A percentile compares a stretch with the other conserved stretches of the same genome.
These are phyloP conservation scores for Lipotes vexillifer DNA, from an alignment of 2,113 vertebrate genomes.

Conservation along the genomic window DNA sequence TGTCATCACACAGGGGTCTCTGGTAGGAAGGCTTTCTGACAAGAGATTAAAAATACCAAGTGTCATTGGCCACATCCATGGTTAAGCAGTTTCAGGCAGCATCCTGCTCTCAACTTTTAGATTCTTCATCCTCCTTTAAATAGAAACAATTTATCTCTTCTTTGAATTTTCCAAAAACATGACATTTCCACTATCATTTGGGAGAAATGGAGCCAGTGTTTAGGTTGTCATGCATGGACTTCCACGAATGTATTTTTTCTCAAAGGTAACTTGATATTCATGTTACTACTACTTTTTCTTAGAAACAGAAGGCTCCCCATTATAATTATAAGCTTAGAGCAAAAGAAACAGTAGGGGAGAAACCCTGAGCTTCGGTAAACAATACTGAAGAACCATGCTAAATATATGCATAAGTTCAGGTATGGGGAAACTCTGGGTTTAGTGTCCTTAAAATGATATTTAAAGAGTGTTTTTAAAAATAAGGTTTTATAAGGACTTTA, in stretches of 20 bases:
- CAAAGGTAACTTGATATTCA: slow-evolving; percentile 52
- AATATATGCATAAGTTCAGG: slow-evolving; percentile 34
- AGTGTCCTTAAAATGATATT: slow-evolving; percentile 57
- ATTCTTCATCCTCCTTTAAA: slow-evolving; percentile 21
- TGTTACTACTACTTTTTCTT: slow-evolving; percentile 60
- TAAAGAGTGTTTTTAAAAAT: slow-evolving; percentile 46
- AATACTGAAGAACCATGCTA: slow-evolving; percentile 28
- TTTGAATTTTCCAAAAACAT: slow-evolving; percentile 10
- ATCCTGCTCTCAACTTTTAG: background rate
- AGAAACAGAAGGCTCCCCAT: slow-evolving; percentile 57
- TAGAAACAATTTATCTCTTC: slow-evolving; percentile 5
- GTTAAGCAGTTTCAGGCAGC: background rate
- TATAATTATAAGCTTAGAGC: slow-evolving; percentile 63
- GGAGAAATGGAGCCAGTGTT: slow-evolving; percentile 48
- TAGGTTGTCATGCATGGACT: slow-evolving; percentile 64
- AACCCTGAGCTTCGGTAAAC: slow-evolving; percentile 53
- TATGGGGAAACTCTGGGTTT: slow-evolving; percentile 41
- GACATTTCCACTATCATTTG: background rate
- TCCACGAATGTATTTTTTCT: slow-evolving; percentile 21
- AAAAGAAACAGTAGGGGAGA: slow-evolving; percentile 54
- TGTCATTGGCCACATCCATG: background rate
- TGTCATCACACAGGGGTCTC: background rate
- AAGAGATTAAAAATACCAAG: slow-evolving; percentile 1
- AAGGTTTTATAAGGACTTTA: slow-evolving; percentile 38
- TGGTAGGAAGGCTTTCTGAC: background rate